Evolutionary conservation across 1,140 invertebrate species (phyloP), one percentile per base, ranked within the genome.

Genomic region (Oreohelix idahoensis): DNA sequence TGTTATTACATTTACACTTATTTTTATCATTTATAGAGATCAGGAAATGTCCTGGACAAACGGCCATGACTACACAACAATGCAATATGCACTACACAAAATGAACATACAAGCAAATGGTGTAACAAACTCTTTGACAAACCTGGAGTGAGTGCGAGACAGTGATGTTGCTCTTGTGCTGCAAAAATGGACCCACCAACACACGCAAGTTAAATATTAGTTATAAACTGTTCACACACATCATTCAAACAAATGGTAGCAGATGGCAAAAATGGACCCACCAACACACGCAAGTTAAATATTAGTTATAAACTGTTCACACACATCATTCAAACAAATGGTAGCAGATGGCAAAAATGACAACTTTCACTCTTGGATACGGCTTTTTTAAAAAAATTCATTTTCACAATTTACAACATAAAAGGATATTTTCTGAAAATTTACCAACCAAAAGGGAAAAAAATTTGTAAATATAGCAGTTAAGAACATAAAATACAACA

Each of bases 71-170:
- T 8, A 58, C 10, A 58, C 53, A 23, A 58, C 53, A 58, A 4
- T 58, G 23, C n/a, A n/a, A n/a, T 58, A 23, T 23, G 8, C 15
- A n/a, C 53, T 58, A 58, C 53, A 58, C 53, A 58, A 58, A n/a
- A 23, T 23, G 26, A 58, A n/a, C 53, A 58, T 23, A 11, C 53
- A 58, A 58, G 15, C 53, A n/a, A 11, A 58, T 2, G 20, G 26
- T 23, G 53, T 4, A 58, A 58, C 1, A 20, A 58, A 58, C 1
- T 29, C 5, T 15, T 39, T 35, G 58, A 84, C 71, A 75, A 83
- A 91, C 90, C 90, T 89, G 74, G 90, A 91, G 71, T 91, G 90
- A 63, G 90, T 91, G 73, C 90, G 87, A 13, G 90, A 90, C 32
- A 91, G 81, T 45, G 89, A 90, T 15, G 90, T 89, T 23, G 88